These are phyloP conservation scores for Matsumyia berberina DNA, from an alignment of 2,888 invertebrate genomes.

Conservation along the genomic window DNA sequence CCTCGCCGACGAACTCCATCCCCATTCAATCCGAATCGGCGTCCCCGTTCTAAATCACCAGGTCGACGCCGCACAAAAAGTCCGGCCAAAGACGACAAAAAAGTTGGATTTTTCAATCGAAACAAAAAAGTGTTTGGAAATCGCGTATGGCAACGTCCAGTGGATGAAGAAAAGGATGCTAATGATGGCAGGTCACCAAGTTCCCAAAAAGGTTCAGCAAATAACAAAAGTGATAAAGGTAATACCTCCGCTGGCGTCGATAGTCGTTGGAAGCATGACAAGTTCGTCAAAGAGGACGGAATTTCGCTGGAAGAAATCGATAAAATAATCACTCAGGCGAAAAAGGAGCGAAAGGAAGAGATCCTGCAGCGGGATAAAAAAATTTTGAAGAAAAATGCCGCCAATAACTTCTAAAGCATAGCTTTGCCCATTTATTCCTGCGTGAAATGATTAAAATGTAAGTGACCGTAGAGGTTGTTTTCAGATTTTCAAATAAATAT, in stretches of 20 bases:
- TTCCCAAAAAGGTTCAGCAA: constrained; percentile 25
- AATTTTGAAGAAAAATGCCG: constrained; percentile 82
- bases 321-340: constrained; percentile 86
- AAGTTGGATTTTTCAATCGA: constrained; percentile 58
- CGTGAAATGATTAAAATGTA: constrained; percentile 1
- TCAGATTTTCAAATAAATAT: constrained; percentile 25
- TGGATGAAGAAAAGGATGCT: neutral
- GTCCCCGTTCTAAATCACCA: constrained; percentile 80
- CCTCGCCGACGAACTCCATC: constrained; percentile 84
- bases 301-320: constrained; percentile 86
- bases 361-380: constrained; percentile 86
- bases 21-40: constrained; percentile 86
- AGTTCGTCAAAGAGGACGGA: constrained; percentile 84
- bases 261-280: constrained; percentile 85
- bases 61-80: constrained; percentile 82
- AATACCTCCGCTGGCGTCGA: constrained; percentile 72
- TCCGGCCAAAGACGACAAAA: constrained; percentile 84
- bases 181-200: constrained; percentile 9
- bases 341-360: constrained; percentile 86
- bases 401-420: constrained; percentile 47
- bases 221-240: constrained; percentile 8
- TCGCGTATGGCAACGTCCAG: constrained; percentile 78
- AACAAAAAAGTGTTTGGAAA: constrained; percentile 77
- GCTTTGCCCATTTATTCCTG: neutral
- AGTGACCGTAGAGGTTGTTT: neutral